Base-by-base conservation (phyloP, 2,888 invertebrate genomes). In the Molorchus minor region DNA sequence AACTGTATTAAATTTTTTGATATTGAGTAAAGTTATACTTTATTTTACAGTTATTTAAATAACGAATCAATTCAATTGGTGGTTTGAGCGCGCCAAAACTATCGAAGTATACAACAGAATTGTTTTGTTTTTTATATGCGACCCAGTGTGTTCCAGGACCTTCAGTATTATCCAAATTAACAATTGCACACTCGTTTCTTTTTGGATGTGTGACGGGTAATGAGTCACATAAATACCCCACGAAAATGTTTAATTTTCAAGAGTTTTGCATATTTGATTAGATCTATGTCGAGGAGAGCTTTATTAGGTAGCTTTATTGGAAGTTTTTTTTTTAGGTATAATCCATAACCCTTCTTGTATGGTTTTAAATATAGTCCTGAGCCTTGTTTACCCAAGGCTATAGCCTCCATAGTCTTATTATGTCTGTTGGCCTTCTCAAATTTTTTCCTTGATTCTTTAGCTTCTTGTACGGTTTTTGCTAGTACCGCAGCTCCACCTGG, bases 321-420 rank as follows among this genome's bases (percentile, higher is more conserved):
- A 3, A 64, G 49, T 64, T 64, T 66, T 63, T 61, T 65, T 38
- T 61, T 65, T 15, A 65, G 41, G 57, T 46, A 68, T 12, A 71
- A 20, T 33, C 65, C 67, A 15, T 16, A 58, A 7, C 62, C 57
- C 16, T 62, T 63, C n/a, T n/a, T n/a, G n/a, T n/a, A n/a, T n/a
- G n/a, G n/a, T n/a, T n/a, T n/a, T n/a, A n/a, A n/a, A n/a, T n/a
- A n/a, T n/a, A n/a, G n/a, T n/a, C n/a, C n/a, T n/a, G n/a, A n/a
- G n/a, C n/a, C n/a, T n/a, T n/a, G n/a, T n/a, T n/a, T n/a, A n/a
- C n/a, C n/a, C n/a, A n/a, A n/a, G n/a, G n/a, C n/a, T n/a, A n/a
- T n/a, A 12, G 73, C 73, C 69, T 79, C 78, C 74, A 79, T 78
- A 4, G 65, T 62, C 66, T 70, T 56, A 61, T 79, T 79, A 59